Percentiles rank a stretch among this genome's conserved stretches.
Conservation (phyloP, 1,140 invertebrate genomes). For the Ditylenchus dipsaci region DNA sequence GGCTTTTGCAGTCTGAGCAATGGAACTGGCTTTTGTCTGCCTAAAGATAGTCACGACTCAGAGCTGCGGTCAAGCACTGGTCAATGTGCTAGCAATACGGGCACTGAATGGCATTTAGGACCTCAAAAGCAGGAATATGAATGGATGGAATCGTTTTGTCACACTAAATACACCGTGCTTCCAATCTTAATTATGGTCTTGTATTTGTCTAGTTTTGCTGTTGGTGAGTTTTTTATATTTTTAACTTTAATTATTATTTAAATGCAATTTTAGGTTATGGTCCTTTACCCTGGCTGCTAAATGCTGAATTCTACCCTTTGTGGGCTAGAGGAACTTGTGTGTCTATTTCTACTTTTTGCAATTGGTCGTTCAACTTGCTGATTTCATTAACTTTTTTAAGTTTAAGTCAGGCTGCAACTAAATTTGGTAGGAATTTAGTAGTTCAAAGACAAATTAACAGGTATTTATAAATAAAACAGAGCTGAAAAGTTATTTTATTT, state of each 20-base stretch:
- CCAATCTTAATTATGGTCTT: slow-evolving; percentile 54
- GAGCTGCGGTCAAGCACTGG: slow-evolving; percentile 26
- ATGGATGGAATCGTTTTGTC: slow-evolving; percentile 41
- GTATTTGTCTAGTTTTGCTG: slow-evolving; percentile 45
- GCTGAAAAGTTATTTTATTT: no score
- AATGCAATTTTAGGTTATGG: slow-evolving; percentile 62
- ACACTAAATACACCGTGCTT: slow-evolving; percentile 41
- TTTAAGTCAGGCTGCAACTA: slow-evolving; percentile 59
- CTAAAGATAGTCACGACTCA: background rate
- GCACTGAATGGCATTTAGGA: background rate
- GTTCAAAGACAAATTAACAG: no score
- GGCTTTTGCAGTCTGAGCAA: slow-evolving; percentile 26
- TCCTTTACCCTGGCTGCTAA: slow-evolving; percentile 69
- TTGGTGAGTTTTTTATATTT: slow-evolving; percentile 24
- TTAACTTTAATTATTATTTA: background rate
- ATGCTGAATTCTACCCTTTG: slow-evolving; percentile 67
- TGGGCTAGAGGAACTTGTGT: slow-evolving; percentile 66
- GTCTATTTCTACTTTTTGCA: slow-evolving; percentile 64
- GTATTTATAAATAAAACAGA: no score
- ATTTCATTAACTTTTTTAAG: slow-evolving; percentile 68
- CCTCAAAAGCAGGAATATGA: slow-evolving; percentile 21
- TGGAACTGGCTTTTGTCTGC: slow-evolving; percentile 26
- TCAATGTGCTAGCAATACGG: slow-evolving; percentile 8
- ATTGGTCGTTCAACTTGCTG: slow-evolving; percentile 66
- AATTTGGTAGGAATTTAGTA: slow-evolving; percentile 54